phyloP scores from a whole-genome alignment of 2,797 vertebrate genomes.

The Potorous gilbertii region DNA sequence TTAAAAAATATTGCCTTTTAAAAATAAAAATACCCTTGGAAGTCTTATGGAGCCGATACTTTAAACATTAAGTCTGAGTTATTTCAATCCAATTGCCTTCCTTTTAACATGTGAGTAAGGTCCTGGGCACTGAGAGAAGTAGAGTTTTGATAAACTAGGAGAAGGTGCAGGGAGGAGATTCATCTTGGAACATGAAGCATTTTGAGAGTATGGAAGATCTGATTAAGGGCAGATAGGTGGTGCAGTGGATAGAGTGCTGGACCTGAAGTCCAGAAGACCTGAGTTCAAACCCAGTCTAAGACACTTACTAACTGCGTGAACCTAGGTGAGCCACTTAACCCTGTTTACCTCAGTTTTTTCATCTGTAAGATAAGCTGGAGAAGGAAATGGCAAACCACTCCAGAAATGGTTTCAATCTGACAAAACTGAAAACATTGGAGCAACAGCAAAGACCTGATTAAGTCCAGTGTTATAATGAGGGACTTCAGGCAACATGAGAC shows the following conservation, averaged over 20 bases:
- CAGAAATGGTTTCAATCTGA: too few relatives aligned
- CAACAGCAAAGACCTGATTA: not conserved
- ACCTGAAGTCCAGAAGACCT: not conserved
- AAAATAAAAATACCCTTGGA: slow-evolving; percentile 15
- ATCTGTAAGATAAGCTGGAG: not conserved
- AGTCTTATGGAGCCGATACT: not conserved
- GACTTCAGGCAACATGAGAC: not conserved
- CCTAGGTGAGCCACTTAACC: not conserved
- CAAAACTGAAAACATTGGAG: not conserved
- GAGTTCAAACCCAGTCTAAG: not conserved
- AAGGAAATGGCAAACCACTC: not conserved
- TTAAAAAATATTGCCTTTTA: slow-evolving; percentile 10
- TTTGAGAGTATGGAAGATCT: not conserved
- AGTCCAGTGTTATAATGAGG: not conserved
- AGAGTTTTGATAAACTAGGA: slow-evolving; percentile 9
- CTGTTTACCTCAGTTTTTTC: not conserved
- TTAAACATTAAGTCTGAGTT: slow-evolving; percentile 3
- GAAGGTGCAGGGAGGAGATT: not conserved
- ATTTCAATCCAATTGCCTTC: not conserved
- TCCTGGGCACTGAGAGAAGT: not conserved
- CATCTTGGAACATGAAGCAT: not conserved
- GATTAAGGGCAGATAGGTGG: not conserved
- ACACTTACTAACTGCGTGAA: not conserved
- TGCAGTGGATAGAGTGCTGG: not conserved
- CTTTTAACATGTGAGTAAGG: not conserved